Conservation (phyloP, 2,888 invertebrate species). For the Chloroclysta siterata region DNA sequence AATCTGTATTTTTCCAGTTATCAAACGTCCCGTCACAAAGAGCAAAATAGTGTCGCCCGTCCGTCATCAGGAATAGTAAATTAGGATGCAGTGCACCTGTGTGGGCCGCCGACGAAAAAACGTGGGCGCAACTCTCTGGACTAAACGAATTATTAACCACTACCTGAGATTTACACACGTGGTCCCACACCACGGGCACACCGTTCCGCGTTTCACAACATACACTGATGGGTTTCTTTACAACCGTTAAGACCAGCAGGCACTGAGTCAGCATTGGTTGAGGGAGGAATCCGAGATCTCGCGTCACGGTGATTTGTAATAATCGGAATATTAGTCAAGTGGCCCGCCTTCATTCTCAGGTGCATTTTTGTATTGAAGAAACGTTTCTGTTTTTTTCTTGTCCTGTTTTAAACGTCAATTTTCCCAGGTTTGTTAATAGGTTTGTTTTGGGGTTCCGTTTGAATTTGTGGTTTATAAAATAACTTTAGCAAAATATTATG, state of each 20-base stretch:
- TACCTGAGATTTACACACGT: constrained; percentile 74
- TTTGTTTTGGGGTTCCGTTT: constrained; percentile 59
- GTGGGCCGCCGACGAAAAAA: constrained; percentile 78
- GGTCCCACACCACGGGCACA: constrained; percentile 38
- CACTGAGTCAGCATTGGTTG: constrained; percentile 48
- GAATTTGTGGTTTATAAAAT: too few relatives aligned
- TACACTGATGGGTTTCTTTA: constrained; percentile 51
- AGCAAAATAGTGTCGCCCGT: constrained; percentile 62
- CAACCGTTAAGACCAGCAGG: background rate
- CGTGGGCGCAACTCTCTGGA: constrained; percentile 75
- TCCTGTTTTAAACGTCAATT: constrained; percentile 77
- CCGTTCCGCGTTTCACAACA: constrained; percentile 23
- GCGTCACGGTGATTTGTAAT: constrained; percentile 68
- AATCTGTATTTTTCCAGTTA: constrained; percentile 21
- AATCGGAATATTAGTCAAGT: constrained; percentile 82
- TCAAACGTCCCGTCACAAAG: constrained; percentile 48
- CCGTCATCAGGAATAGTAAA: constrained; percentile 78
- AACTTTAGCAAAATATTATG: too few relatives aligned
- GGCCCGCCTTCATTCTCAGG: constrained; percentile 84
- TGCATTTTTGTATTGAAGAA: constrained; percentile 83
- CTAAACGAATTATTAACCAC: constrained; percentile 84
- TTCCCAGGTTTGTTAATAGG: constrained; percentile 79
- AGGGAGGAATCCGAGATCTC: constrained; percentile 31
- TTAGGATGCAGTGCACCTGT: constrained; percentile 80
- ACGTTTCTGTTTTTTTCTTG: constrained; percentile 78